Evolutionary conservation across 2,797 vertebrate species (phyloP).

Genomic region (Microtus californicus): DNA sequence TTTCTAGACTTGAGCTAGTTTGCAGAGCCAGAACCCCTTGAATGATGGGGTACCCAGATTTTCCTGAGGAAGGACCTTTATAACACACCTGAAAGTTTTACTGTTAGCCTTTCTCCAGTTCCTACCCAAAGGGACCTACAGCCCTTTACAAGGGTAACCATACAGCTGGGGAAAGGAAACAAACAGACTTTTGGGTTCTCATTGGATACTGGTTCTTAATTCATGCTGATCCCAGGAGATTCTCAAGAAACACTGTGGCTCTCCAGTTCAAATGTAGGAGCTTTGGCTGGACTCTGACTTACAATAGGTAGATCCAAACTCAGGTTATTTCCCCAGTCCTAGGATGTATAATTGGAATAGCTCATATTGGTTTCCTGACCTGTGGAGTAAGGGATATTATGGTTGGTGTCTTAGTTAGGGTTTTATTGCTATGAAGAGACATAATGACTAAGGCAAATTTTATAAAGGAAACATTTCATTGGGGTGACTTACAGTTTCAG

Average conservation of each 20-base stretch:
- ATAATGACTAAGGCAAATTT: background rate
- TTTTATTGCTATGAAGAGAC: background rate
- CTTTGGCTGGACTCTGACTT: background rate
- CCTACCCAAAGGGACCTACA: background rate
- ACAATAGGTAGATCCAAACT: background rate
- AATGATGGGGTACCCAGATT: background rate
- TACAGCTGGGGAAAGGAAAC: background rate
- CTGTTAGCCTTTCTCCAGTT: background rate
- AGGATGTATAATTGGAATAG: background rate
- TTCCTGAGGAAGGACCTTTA: background rate
- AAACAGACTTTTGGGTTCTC: background rate
- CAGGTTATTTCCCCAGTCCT: background rate
- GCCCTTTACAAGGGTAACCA: background rate
- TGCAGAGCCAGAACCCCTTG: background rate
- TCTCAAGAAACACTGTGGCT: background rate
- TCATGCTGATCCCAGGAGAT: background rate
- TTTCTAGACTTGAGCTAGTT: background rate
- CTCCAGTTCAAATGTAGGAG: background rate
- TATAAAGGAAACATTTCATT: background rate
- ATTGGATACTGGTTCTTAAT: background rate
- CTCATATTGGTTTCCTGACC: background rate
- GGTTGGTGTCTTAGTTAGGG: background rate
- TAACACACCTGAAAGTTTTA: background rate
- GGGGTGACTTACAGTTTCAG: background rate
- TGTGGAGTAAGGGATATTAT: background rate